Evolutionary conservation across 1,140 invertebrate genomes (phyloP), one percentile per base, ranked within the genome.

Genomic region (Apis laboriosa): DNA sequence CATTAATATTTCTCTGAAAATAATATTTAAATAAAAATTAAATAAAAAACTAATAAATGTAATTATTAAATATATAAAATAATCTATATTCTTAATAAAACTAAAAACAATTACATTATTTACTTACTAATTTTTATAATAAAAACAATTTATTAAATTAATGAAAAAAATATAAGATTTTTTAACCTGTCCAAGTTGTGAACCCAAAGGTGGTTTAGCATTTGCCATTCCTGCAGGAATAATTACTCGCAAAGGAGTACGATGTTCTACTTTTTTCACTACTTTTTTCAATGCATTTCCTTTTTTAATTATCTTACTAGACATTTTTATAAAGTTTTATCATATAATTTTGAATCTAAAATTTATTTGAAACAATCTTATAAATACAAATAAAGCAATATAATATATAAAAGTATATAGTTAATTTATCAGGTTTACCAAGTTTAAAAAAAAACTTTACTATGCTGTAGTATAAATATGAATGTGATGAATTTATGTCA

Each of bases 1-100:
- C 99, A 92, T 99, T 99, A 55, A 99, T 96, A 66, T 98, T 98
- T 91, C 98, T 96, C 98, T 99, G 91, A 24, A 93, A 95, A 92
- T 75, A 86, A 85, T 89, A 70, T 7, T 43, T 43, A 43, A 43
- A 83, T 24, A 19, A 5, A 7, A 63, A 63, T 79, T 55, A 43
- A 43, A 43, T 43, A 43, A 43, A 43, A 43, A 43, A 43, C 5
- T 43, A 43, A 43, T 43, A 43, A 43, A 43, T 7, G 0, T 43
- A 43, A 43, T 43, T 77, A 5, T 70, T 17, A 21, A 58, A 28
- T 15, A 13, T 19, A 17, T 19, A 12, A 68, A 68, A 83, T 88
- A 84, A 24, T 74, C 28, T 73, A 76, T 28, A 53, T 0, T 53
- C n/a, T 74, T 43, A 8, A 24, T 17, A 19, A 55, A 72, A 53